Evolutionary conservation across 2,797 vertebrate species (phyloP).

Genomic region (Valencia hispanica): DNA sequence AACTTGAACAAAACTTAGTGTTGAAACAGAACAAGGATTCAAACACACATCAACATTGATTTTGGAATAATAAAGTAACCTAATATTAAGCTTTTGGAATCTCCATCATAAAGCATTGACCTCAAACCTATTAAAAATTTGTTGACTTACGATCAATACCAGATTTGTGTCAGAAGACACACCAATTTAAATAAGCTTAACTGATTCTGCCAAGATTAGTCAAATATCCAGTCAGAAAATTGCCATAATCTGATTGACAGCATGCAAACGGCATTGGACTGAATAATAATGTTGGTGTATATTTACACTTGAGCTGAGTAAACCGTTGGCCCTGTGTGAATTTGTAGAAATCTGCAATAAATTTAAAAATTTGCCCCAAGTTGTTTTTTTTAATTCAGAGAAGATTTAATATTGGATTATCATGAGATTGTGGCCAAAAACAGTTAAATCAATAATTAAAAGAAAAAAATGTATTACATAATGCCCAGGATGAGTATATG

Average conservation of each 20-base stretch:
- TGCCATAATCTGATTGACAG: background rate
- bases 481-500: background rate
- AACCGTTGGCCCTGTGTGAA: background rate
- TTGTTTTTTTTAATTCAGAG: too few species aligned
- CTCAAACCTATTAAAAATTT: background rate
- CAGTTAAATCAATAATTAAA: background rate
- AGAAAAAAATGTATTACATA: background rate
- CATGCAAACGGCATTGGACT: background rate
- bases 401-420: background rate
- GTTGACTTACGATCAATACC: background rate
- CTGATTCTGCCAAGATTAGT: background rate
- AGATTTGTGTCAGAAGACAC: background rate
- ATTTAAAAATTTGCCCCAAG: background rate
- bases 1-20: too few species aligned
- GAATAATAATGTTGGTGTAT: background rate
- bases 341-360: background rate
- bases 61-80: too few species aligned
- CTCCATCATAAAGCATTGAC: background rate
- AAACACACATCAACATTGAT: too few species aligned
- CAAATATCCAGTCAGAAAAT: background rate
- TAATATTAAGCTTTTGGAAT: background rate
- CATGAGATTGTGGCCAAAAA: too few species aligned
- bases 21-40: too few species aligned
- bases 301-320: background rate
- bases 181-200: background rate